phyloP scores from a whole-genome alignment of 1,140 invertebrate species.

The Heliothis subflexa region DNA sequence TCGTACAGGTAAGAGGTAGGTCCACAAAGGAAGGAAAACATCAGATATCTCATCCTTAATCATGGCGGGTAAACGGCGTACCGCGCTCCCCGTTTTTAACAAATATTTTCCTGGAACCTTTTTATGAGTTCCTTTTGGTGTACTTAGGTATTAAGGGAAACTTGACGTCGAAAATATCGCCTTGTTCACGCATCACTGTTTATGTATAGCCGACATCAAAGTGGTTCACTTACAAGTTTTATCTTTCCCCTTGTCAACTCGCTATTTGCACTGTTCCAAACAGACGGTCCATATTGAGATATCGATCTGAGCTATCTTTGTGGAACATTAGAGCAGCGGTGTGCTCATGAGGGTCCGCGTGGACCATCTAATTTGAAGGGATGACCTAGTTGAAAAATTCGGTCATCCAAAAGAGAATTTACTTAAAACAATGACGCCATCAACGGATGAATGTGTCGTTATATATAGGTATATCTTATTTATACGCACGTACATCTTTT shows the following conservation, averaged over 20 bases:
- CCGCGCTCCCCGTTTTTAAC: slow-evolving; percentile 57
- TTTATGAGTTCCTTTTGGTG: slow-evolving; percentile 62
- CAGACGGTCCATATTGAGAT: slow-evolving; percentile 59
- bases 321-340: slow-evolving; percentile 61
- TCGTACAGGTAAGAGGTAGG: slow-evolving; percentile 30
- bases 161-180: slow-evolving; percentile 57
- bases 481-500: background rate
- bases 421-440: slow-evolving; percentile 39
- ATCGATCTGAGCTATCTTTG: slow-evolving; percentile 72
- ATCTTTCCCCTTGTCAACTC: slow-evolving; percentile 52
- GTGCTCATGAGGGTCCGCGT: slow-evolving; percentile 61
- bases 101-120: slow-evolving; percentile 65
- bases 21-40: slow-evolving; percentile 60
- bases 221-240: slow-evolving; percentile 54
- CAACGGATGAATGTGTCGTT: slow-evolving; percentile 1
- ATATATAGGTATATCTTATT: slow-evolving; percentile 1
- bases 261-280: slow-evolving; percentile 51
- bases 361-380: slow-evolving; percentile 76
- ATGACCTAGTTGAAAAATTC: slow-evolving; percentile 80
- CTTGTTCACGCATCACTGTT: slow-evolving; percentile 52
- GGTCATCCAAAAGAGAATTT: slow-evolving; percentile 61
- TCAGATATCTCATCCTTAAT: slow-evolving; percentile 66
- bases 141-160: slow-evolving; percentile 58
- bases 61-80: slow-evolving; percentile 60
- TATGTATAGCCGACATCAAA: slow-evolving; percentile 52